Evolutionary conservation across 1,140 invertebrate genomes (phyloP).

Genomic region (Ridgeia piscesae): DNA sequence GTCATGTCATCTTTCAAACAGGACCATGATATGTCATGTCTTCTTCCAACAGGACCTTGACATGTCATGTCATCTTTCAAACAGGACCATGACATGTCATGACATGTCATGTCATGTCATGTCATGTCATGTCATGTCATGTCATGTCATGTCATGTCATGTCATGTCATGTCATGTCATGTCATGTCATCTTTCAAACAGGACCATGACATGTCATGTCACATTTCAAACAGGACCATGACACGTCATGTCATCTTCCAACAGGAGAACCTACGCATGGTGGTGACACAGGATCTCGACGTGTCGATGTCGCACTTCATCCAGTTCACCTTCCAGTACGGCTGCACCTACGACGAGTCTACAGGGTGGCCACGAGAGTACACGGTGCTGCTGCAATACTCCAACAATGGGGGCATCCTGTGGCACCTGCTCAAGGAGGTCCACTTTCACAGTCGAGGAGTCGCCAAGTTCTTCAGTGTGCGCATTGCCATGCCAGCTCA

Average conservation of each 20-base stretch:
- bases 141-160: slow-evolving; percentile 48
- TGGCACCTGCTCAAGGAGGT: slow-evolving; percentile 58
- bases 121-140: too few relatives aligned
- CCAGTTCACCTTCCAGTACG: slow-evolving; percentile 58
- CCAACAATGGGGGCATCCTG: slow-evolving; percentile 59
- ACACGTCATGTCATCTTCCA: slow-evolving; percentile 29
- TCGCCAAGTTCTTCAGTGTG: slow-evolving; percentile 36
- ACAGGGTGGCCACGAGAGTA: slow-evolving; percentile 48
- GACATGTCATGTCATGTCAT: too few relatives aligned
- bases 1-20: too few relatives aligned
- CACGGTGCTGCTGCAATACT: slow-evolving; percentile 59
- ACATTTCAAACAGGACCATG: slow-evolving; percentile 46
- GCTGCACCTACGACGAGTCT: slow-evolving; percentile 44
- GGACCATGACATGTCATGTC: slow-evolving; percentile 50
- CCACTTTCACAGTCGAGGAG: slow-evolving; percentile 32
- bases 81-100: too few relatives aligned
- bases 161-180: slow-evolving; percentile 36
- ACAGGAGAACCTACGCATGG: slow-evolving; percentile 49
- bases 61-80: too few relatives aligned
- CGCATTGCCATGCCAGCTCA: slow-evolving; percentile 42
- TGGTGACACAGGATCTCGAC: slow-evolving; percentile 57
- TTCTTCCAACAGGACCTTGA: slow-evolving; percentile 50
- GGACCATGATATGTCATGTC: too few relatives aligned
- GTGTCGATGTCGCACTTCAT: slow-evolving; percentile 53
- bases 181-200: slow-evolving; percentile 41